phyloP scores from a whole-genome alignment of 2,888 invertebrate species.

The Acleris cristana region DNA sequence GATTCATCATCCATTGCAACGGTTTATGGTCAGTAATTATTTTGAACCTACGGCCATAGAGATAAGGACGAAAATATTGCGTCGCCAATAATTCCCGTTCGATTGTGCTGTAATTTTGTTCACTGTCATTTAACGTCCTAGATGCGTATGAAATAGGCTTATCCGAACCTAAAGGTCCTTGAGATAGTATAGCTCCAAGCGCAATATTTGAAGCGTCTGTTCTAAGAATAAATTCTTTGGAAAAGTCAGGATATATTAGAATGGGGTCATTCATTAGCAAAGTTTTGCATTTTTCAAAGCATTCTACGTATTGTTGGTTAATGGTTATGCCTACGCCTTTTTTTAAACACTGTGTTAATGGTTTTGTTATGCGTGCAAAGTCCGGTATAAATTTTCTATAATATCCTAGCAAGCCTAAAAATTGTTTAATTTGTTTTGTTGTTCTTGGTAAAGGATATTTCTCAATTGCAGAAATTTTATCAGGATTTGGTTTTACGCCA shows the following conservation, averaged over 20 bases:
- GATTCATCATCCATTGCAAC: conserved; percentile 46
- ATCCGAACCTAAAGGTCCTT: background rate
- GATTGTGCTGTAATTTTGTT: background rate
- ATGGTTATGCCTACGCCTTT: background rate
- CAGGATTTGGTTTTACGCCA: background rate
- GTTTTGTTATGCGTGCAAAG: background rate
- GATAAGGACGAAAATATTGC: too few species aligned
- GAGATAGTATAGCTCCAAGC: background rate
- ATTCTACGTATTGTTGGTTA: background rate
- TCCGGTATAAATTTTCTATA: background rate
- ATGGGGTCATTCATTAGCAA: background rate
- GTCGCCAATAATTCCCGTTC: background rate
- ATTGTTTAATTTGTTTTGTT: background rate
- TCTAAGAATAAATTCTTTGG: background rate
- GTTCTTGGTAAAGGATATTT: background rate
- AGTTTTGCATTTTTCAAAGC: conserved; percentile 3
- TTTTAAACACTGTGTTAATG: background rate
- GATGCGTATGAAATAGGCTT: background rate
- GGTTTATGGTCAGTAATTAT: conserved; percentile 59
- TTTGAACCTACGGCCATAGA: too few species aligned
- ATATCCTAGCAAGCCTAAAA: background rate
- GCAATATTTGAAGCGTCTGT: background rate
- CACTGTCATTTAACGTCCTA: background rate
- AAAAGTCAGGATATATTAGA: background rate
- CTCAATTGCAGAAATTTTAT: background rate